A percentile compares a stretch with the other conserved stretches of the same genome.
Conservation (phyloP, 2,888 invertebrate genomes). For the Mythimna loreyi region DNA sequence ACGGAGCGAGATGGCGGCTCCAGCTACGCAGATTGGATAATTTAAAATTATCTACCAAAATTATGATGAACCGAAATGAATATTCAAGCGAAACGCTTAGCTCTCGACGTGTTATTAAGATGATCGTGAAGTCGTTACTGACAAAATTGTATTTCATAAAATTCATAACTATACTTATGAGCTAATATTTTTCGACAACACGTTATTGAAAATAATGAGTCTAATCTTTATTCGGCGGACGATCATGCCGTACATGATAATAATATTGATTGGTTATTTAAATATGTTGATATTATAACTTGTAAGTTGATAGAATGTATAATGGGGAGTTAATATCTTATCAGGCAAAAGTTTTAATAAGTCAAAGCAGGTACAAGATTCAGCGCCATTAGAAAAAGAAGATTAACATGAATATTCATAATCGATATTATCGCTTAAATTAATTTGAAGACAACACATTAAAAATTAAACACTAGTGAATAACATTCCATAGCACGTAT, state of each 20-base stretch:
- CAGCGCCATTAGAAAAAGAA: not conserved
- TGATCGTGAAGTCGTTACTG: slow-evolving; percentile 89
- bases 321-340: slow-evolving; percentile 15
- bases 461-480: not conserved
- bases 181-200: slow-evolving; percentile 88
- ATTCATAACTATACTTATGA: slow-evolving; percentile 89
- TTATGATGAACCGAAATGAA: slow-evolving; percentile 89
- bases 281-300: slow-evolving; percentile 52
- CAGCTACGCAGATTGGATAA: slow-evolving; percentile 82
- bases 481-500: slow-evolving; percentile 3
- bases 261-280: slow-evolving; percentile 68
- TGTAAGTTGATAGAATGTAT: slow-evolving; percentile 24
- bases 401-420: slow-evolving; percentile 37
- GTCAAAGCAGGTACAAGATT: slow-evolving; percentile 11
- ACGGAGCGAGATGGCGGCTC: slow-evolving; percentile 66
- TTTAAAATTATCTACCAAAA: slow-evolving; percentile 89
- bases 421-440: not conserved
- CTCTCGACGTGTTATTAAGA: slow-evolving; percentile 87
- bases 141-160: slow-evolving; percentile 90
- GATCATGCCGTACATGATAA: slow-evolving; percentile 57
- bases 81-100: slow-evolving; percentile 89
- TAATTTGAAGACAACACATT: not conserved
- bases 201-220: slow-evolving; percentile 85
- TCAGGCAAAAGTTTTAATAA: slow-evolving; percentile 21
- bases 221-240: slow-evolving; percentile 67